Base-by-base conservation (phyloP, 2,113 vertebrate genomes). In the Forbesichthys agassizii region DNA sequence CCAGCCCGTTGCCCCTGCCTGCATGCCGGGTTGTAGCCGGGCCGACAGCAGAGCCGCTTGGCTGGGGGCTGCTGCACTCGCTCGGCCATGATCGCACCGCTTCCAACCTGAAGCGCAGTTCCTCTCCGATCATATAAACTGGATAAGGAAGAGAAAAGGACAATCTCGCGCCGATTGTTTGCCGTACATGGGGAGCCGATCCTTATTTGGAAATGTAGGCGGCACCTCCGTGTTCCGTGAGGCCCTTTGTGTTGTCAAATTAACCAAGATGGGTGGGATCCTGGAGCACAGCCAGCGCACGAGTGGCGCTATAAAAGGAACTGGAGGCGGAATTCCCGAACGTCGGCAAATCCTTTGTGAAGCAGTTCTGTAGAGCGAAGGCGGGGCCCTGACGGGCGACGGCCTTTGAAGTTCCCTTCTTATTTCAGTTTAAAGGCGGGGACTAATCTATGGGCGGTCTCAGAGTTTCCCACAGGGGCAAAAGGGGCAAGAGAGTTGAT, bases 21-120 rank as follows among this genome's bases (percentile, higher is more conserved):
- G 88, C 94, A 95, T 42, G 92, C 88, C 89, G 94, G 90, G 83
- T 93, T 93, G 81, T 95, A 96, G 89, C 94, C 96, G 86, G 96
- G 95, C 95, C 96, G 95, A 94, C 95, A 97, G 95, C 96, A 99
- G 86, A 96, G 96, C 94, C 97, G 96, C 93, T 99, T 99, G 86
- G 96, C 95, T 86, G 96, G 93, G 90, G 97, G 96, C 93, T 96
- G 96, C 92, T 98, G 97, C 92, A 96, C 96, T 92, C 96, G 96
- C 95, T 99, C 97, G 95, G 96, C 96, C 97, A 99, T 99, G 96
- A 94, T 97, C 96, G 96, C 95, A 94, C 96, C 94, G 95, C 96
- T 98, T 96, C 96, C 96, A 95, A 94, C 95, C 92, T 94, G 90
- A 89, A 93, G 91, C 92, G 95, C 96, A 95, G 95, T 94, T 97